A percentile compares a stretch with the other conserved stretches of the same genome.
These are phyloP conservation scores for Blennius ocellaris DNA, from an alignment of 2,113 vertebrate species.

Conservation along the genomic window DNA sequence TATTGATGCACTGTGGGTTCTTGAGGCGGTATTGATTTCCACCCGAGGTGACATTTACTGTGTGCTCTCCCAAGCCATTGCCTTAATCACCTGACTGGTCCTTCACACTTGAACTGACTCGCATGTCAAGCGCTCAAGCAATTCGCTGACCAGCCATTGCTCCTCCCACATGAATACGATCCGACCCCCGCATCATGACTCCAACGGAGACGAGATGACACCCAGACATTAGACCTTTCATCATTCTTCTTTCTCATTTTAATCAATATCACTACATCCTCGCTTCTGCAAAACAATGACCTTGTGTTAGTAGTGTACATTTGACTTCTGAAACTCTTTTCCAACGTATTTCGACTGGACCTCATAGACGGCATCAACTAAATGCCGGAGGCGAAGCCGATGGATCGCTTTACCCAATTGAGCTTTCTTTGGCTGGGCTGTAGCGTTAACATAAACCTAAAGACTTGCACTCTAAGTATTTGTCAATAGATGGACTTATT, in stretches of 20 bases:
- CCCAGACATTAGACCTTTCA: background rate
- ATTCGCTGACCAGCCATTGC: conserved; percentile 46
- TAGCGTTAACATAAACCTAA: conserved; percentile 57
- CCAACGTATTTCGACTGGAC: background rate
- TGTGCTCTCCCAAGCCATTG: conserved; percentile 61
- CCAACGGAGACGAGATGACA: background rate
- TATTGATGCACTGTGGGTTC: conserved; percentile 49
- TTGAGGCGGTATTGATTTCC: conserved; percentile 71
- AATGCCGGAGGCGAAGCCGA: conserved; percentile 24
- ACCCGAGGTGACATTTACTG: conserved; percentile 73
- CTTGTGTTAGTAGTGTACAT: background rate
- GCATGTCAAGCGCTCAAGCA: conserved; percentile 52
- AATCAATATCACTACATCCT: background rate
- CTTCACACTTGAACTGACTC: conserved; percentile 67
- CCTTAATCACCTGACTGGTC: conserved; percentile 65
- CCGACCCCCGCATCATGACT: background rate
- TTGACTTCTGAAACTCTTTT: background rate
- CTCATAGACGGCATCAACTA: background rate
- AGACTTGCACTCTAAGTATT: conserved; percentile 37
- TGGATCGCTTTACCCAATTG: conserved; percentile 47
- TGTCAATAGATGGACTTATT: conserved; percentile 48
- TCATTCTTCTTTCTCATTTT: background rate
- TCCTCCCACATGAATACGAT: background rate
- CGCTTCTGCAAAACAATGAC: background rate
- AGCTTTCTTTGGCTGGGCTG: conserved; percentile 26